Evolutionary conservation across 2,113 vertebrate species (phyloP), one percentile per base, ranked within the genome.

Genomic region (Paratilapia polleni): DNA sequence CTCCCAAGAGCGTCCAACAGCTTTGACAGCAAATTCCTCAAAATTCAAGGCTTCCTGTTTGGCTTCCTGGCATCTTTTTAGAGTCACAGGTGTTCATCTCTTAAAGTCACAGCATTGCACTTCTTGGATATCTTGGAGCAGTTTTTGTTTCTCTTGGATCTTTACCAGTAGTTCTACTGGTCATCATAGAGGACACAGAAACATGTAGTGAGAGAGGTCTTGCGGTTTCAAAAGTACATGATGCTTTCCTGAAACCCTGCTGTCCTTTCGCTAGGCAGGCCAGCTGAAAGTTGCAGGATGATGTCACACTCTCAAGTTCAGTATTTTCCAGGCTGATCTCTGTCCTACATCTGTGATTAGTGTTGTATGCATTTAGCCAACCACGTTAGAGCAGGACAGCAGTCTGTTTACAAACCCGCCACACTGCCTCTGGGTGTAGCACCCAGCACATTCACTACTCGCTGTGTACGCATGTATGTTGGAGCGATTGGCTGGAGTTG

Each of bases 381-480:
- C 63, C 7, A 5, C 17, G 70, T 81, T 56, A 14, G 34, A 61
- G 64, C 34, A 26, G 28, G 47, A 78, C 78, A 61, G 22, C 77
- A 58, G 38, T 81, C 47, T 78, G 85, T 76, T 84, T 78, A 68
- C 76, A 56, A 66, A 81, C 60, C 52, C 34, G 28, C 64, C 34
- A 52, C 68, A 28, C 58, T 22, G 28, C 82, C 89, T 81, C 47
- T 8, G 59, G 81, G 75, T 52, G n/a, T 47, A 87, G 47, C 78
- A 28, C 70, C 34, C 61, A 47, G n/a, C 17, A 12, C 36, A 49
- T 8, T 31, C 76, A 22, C 82, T 5, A 17, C 60, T 15, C 0
- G 11, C 68, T 31, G 68, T 2, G 6, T 8, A 8, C 22, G 22
- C 80, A 56, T 0, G 58, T 59, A 81, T 73, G 77, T 82, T 0